Evolutionary conservation across 2,113 vertebrate genomes (phyloP).

Genomic region (Arenaria interpres): DNA sequence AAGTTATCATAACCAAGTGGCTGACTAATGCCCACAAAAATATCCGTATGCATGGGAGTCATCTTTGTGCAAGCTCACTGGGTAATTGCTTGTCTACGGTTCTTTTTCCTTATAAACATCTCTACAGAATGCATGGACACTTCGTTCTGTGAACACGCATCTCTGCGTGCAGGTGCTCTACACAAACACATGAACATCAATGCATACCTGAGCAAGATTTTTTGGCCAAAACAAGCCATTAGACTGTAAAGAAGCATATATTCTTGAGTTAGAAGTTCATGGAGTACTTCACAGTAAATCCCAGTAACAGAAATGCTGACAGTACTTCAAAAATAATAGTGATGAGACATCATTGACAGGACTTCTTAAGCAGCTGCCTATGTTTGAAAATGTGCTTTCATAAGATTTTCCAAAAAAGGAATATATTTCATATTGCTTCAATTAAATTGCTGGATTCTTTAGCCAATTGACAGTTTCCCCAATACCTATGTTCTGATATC

Average conservation of each 20-base stretch:
- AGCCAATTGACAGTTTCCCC: neutral
- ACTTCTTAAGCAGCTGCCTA: neutral
- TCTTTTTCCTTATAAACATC: neutral
- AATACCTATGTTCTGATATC: neutral
- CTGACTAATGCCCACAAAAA: slow-evolving; percentile 55
- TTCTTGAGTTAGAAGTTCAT: neutral
- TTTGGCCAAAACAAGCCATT: neutral
- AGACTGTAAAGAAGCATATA: neutral
- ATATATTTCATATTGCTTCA: neutral
- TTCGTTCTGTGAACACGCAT: neutral
- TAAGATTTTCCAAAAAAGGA: neutral
- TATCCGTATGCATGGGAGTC: neutral
- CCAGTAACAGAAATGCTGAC: neutral
- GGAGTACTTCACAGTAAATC: neutral
- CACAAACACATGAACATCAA: neutral
- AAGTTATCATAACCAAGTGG: slow-evolving; percentile 45
- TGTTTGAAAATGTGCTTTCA: neutral
- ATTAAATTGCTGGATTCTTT: neutral
- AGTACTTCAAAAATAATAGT: neutral
- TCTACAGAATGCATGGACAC: neutral
- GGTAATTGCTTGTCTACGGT: neutral
- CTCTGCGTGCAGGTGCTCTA: neutral
- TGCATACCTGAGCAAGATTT: neutral
- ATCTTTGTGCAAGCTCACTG: neutral
- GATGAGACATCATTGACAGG: neutral